Conservation (phyloP, 2,113 vertebrate species). For the Apodemus sylvaticus region DNA sequence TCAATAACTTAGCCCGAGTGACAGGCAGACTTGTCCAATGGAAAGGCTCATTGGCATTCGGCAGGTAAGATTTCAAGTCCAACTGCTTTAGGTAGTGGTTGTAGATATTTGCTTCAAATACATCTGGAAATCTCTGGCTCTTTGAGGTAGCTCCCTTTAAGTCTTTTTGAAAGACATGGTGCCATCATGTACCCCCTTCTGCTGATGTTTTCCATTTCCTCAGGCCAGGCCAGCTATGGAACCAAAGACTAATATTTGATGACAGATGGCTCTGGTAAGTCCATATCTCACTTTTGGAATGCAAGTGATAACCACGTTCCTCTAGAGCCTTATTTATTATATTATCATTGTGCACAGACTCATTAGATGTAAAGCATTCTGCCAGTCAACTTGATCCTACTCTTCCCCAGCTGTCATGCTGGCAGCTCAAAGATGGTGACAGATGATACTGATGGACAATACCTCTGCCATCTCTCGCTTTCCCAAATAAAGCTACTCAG, state of each 20-base stretch:
- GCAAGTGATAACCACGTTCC: constrained; percentile 69
- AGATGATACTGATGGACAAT: constrained; percentile 75
- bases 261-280: constrained; percentile 80
- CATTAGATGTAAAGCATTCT: constrained; percentile 81
- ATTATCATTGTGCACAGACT: constrained; percentile 74
- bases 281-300: constrained; percentile 74
- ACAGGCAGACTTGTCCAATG: constrained; percentile 44
- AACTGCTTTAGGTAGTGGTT: neutral
- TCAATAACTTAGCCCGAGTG: neutral
- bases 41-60: constrained; percentile 42
- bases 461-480: constrained; percentile 44
- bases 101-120: constrained; percentile 61
- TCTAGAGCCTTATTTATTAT: constrained; percentile 71
- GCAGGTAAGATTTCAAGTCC: neutral
- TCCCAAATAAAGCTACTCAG: constrained; percentile 67
- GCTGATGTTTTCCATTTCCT: constrained; percentile 27
- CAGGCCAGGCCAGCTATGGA: constrained; percentile 49
- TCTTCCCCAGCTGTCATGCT: constrained; percentile 78
- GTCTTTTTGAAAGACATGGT: neutral
- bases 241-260: constrained; percentile 76
- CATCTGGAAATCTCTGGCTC: constrained; percentile 40
- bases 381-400: constrained; percentile 80
- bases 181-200: constrained; percentile 27
- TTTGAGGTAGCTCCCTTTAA: constrained; percentile 50
- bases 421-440: constrained; percentile 65